Evolutionary conservation across 2,888 invertebrate species (phyloP), one percentile per base, ranked within the genome.

Genomic region (Megaustenia siamemsis): DNA sequence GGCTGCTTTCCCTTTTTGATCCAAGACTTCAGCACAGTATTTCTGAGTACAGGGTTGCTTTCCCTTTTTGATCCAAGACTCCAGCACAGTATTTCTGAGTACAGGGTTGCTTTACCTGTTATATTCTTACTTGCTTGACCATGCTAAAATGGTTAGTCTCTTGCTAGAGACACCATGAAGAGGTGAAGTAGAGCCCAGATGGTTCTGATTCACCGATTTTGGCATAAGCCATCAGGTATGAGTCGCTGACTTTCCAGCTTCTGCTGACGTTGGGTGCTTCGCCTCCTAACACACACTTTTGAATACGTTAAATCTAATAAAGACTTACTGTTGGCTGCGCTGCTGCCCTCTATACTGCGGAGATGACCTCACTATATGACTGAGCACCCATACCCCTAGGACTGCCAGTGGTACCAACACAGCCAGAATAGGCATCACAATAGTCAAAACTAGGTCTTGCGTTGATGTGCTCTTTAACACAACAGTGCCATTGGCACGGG

Each of bases 351-450:
- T 66, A 45, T 75, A 66, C 38, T 49, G 75, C 15, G 63, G 69
- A 38, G 49, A n/a, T 35, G 68, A 35, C 56, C 53, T 78, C 38
- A 84, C 32, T 32, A 84, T 63, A 60, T 84, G 75, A 1, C 73
- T 71, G 38, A 79, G 73, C 40, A 84, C 49, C 84, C 84, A 84
- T 1, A 79, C 24, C 18, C 53, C 80, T 35, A 84, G 80, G 28
- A 75, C 63, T 21, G 53, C 24, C 5, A 84, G 38, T 4, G 84
- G 84, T 10, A 84, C 43, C 10, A 35, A 66, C 15, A 84, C 75
- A n/a, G 84, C 84, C 32, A 84, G 45, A 8, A 84, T 68, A 49
- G 84, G 84, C 60, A 80, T 73, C 8, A 84, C 80, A 21, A 84
- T 84, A 24, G 73, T 84, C 63, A 84, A 28, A 10, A 84, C 66